Base-by-base conservation (phyloP, 1,140 invertebrate species). In the Drosophila pseudoobscura region DNA sequence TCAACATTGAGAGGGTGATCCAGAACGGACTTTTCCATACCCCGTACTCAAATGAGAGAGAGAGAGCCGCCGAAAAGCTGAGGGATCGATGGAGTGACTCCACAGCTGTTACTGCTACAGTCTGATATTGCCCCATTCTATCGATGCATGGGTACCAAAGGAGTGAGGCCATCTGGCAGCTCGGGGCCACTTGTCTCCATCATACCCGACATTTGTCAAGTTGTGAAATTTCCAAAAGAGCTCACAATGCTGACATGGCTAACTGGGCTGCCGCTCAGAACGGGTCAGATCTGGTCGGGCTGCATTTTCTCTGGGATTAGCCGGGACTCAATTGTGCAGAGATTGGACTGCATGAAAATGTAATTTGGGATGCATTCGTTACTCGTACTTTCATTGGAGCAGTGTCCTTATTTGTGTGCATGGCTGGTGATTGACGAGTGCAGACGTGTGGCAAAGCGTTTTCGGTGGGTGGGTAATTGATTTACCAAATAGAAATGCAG, bases 201-300 rank as follows among this genome's bases (percentile, higher is more conserved):
- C 60, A 65, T 51, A 60, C 46, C 35, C 68, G 68, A 50, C 68
- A 71, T 70, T 71, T 70, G 65, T 71, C 68, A 71, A 15, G 57
- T 65, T 70, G 68, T n/a, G 41, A 70, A 70, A 70, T 70, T 54
- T 46, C 52, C 39, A 58, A 50, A 22, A 46, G 15, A 69, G 65
- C 65, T 68, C 26, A 57, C 13, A 24, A 17, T n/a, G 49, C 60
- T 41, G 55, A 43, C 64, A 43, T 4, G 65, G 49, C 43, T 17
- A 29, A 11, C 24, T 26, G 7, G 24, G 31, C 24, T 52, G 39
- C 59, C 26, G 43, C 8, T 31, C 31, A 3, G 31, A 9, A 2
- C 9, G 17, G 24, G 4, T 56, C 43, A 39, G n/a, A 35, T 24
- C 26, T 45, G 50, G 29, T 7, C 24, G 51, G 66, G 63, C 11